Conservation (phyloP, 2,113 vertebrate genomes). For the Xiphorhynchus elegans region DNA sequence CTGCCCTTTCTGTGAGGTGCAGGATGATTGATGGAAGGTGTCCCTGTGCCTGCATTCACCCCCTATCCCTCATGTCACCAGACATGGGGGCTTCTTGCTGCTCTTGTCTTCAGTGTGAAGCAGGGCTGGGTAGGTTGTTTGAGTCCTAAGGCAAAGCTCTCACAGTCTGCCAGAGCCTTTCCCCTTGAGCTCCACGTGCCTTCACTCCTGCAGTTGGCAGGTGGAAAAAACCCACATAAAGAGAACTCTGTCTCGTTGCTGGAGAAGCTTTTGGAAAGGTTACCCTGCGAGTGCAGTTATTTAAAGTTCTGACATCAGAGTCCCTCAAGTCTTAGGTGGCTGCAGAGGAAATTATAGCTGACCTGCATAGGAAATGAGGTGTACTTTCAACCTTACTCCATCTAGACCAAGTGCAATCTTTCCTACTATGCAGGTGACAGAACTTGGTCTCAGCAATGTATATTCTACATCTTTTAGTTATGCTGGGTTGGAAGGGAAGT, state of each 20-base stretch:
- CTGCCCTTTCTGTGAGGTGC: neutral
- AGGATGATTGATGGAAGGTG: neutral
- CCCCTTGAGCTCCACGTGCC: accelerated
- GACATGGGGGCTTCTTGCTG: neutral
- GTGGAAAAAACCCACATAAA: neutral
- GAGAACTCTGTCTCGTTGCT: neutral
- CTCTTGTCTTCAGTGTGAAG: neutral
- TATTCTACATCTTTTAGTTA: neutral
- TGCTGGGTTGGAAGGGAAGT: accelerated
- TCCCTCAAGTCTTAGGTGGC: neutral
- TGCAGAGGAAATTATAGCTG: conserved; percentile 13
- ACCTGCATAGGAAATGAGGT: conserved; percentile 50
- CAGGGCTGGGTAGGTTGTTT: neutral
- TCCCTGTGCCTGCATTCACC: neutral
- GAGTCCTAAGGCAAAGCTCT: neutral
- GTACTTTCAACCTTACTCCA: neutral
- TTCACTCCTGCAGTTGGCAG: neutral
- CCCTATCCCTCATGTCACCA: neutral
- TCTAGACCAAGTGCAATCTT: neutral
- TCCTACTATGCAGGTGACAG: neutral
- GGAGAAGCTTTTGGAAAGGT: neutral
- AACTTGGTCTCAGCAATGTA: neutral
- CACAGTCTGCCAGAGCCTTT: neutral
- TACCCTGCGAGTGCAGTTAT: neutral
- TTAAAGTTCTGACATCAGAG: conserved; percentile 33